Percentiles rank a stretch among this genome's conserved stretches.
Evolutionary conservation across 2,888 invertebrate species (phyloP).

Genomic region (Saturnia pavonia): DNA sequence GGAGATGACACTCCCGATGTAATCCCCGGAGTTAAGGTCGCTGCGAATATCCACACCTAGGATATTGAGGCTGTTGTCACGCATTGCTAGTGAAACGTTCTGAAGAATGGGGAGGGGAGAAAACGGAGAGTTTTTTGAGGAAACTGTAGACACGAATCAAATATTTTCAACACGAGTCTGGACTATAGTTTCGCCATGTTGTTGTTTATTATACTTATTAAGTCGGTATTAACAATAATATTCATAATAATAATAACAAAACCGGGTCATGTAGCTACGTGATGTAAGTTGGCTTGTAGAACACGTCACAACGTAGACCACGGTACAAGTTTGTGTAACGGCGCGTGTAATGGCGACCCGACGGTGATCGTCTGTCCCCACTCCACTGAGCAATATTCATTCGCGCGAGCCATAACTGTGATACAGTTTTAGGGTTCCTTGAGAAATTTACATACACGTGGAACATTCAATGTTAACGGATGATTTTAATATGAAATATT

Average conservation of each 20-base stretch:
- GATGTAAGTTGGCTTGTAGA: background rate
- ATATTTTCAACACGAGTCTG: too few relatives aligned
- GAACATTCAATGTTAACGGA: background rate
- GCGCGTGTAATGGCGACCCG: slow-evolving; percentile 28
- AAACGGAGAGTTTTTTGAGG: too few relatives aligned
- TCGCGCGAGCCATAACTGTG: background rate
- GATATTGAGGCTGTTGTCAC: too few relatives aligned
- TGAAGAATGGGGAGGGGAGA: too few relatives aligned
- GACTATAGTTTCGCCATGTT: background rate
- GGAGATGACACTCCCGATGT: too few relatives aligned
- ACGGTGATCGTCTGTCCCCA: slow-evolving; percentile 28
- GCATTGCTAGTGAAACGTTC: too few relatives aligned
- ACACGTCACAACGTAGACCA: background rate
- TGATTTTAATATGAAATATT: background rate
- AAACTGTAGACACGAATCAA: too few relatives aligned
- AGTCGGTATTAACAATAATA: background rate
- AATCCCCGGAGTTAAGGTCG: too few relatives aligned
- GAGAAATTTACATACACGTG: background rate
- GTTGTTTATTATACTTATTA: background rate
- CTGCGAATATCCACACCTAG: too few relatives aligned
- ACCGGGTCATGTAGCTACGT: background rate
- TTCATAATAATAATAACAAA: background rate
- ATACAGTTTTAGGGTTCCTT: slow-evolving; percentile 1
- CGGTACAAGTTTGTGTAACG: slow-evolving; percentile 23
- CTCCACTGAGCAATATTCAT: slow-evolving; percentile 27